A percentile compares a stretch with the other conserved stretches of the same genome.
These are phyloP conservation scores for Drosophila cyrtoloma DNA, from an alignment of 2,888 invertebrate genomes.

Conservation along the genomic window DNA sequence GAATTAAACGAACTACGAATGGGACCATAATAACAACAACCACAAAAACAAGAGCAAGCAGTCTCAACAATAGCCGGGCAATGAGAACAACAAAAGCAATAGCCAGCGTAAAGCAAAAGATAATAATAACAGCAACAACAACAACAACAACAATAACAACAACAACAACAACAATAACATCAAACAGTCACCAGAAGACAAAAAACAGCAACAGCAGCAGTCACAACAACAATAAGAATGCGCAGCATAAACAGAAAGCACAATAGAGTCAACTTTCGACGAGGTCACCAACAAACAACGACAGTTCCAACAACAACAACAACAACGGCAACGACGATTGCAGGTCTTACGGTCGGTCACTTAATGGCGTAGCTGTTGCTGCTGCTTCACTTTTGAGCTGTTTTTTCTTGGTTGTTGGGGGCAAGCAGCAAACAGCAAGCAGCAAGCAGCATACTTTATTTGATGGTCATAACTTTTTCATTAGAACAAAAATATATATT, in stretches of 20 bases:
- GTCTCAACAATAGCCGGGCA: conserved; percentile 54
- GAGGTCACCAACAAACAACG: conserved; percentile 64
- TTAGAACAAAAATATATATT: conserved; percentile 81
- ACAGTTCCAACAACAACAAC: conserved; percentile 20
- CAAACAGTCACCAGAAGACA: conserved; percentile 44
- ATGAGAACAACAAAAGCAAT: conserved; percentile 65
- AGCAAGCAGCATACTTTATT: conserved; percentile 79
- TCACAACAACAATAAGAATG: conserved; percentile 56
- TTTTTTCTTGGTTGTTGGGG: conserved; percentile 19
- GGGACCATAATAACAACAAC: conserved; percentile 58
- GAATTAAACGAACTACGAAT: conserved; percentile 80
- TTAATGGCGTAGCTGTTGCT: conserved; percentile 63
- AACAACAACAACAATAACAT: conserved; percentile 34
- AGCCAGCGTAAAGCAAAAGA: conserved; percentile 69
- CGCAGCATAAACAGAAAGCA: conserved; percentile 77
- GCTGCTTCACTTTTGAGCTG: conserved; percentile 72
- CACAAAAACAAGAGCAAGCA: conserved; percentile 47
- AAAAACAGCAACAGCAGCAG: conserved; percentile 51
- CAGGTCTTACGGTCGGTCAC: conserved; percentile 79
- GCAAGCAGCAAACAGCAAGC: conserved; percentile 20
- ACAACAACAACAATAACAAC: conserved; percentile 12
- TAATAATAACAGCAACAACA: conserved; percentile 65
- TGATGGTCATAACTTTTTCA: conserved; percentile 80
- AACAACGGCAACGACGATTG: conserved; percentile 57
- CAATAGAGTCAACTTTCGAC: conserved; percentile 77